phyloP scores from a whole-genome alignment of 2,797 vertebrate genomes.

The Apogon hyalosoma region DNA sequence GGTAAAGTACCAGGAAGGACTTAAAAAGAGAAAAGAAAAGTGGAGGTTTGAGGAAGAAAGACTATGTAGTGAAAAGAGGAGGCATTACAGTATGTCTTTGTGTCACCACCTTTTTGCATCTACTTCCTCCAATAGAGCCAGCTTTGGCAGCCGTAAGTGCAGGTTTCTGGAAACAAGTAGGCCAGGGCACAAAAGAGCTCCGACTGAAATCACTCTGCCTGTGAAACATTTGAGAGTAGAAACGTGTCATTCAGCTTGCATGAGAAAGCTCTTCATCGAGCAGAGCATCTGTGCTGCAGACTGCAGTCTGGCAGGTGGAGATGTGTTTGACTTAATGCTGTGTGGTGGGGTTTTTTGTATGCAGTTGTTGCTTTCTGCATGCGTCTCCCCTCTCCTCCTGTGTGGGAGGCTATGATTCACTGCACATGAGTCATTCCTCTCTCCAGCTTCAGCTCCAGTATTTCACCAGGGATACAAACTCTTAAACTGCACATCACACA shows the following conservation, averaged over 20 bases:
- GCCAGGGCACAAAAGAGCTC: conserved; percentile 57
- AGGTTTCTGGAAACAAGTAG: conserved; percentile 62
- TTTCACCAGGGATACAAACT: conserved; percentile 73
- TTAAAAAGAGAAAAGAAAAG: neutral
- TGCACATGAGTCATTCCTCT: conserved; percentile 81
- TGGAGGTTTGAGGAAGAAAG: conserved; percentile 12
- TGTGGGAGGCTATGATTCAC: conserved; percentile 83
- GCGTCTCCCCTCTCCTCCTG: conserved; percentile 62
- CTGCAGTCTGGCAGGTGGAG: conserved; percentile 52
- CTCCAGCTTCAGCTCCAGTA: conserved; percentile 62
- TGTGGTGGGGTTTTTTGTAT: conserved; percentile 28
- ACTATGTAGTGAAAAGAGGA: conserved; percentile 21
- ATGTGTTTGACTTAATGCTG: conserved; percentile 49
- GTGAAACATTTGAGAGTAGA: conserved; percentile 47
- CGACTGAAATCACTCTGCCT: conserved; percentile 48
- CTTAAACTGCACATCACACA: conserved; percentile 59
- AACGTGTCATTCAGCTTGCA: conserved; percentile 47
- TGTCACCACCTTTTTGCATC: conserved; percentile 40
- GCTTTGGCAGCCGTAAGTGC: conserved; percentile 43
- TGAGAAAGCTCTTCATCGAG: conserved; percentile 47
- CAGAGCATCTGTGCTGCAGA: conserved; percentile 36
- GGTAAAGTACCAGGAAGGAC: conserved; percentile 14
- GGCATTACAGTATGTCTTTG: conserved; percentile 28
- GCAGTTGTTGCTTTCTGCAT: conserved; percentile 62
- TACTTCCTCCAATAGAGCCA: conserved; percentile 25